A percentile compares a stretch with the other conserved stretches of the same genome.
Evolutionary conservation across 2,113 vertebrate species (phyloP).

Genomic region (Esox niger): DNA sequence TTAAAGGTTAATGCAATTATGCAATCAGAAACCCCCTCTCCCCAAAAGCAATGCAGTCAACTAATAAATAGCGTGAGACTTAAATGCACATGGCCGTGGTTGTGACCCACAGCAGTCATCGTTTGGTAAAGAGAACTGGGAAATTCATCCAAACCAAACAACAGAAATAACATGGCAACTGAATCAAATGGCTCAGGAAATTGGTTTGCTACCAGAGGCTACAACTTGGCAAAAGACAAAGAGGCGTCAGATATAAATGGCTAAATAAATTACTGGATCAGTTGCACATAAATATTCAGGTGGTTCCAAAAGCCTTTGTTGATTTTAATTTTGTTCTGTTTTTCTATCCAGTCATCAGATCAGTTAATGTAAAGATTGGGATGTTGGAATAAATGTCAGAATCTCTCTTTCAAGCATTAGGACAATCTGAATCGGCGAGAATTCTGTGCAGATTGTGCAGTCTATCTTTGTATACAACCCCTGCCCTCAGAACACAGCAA

Average conservation of each 20-base stretch:
- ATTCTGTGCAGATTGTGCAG: too few relatives aligned
- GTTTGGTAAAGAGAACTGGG: slow-evolving; percentile 35
- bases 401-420: background rate
- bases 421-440: background rate
- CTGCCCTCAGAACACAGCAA: background rate
- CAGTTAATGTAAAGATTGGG: background rate
- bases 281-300: slow-evolving; percentile 8
- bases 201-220: slow-evolving; percentile 33
- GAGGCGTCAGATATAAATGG: slow-evolving; percentile 22
- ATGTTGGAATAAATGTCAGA: background rate
- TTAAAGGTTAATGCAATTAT: slow-evolving; percentile 42
- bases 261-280: slow-evolving; percentile 36
- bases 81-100: background rate
- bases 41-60: slow-evolving; percentile 1
- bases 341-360: slow-evolving; percentile 1
- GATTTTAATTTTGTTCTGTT: slow-evolving; percentile 21
- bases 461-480: too few relatives aligned
- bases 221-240: slow-evolving; percentile 40
- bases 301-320: background rate
- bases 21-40: background rate
- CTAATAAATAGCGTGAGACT: slow-evolving; percentile 23
- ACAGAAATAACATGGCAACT: slow-evolving; percentile 24
- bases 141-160: slow-evolving; percentile 36
- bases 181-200: slow-evolving; percentile 41
- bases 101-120: slow-evolving; percentile 35